Evolutionary conservation across 2,797 vertebrate species (phyloP), one percentile per base, ranked within the genome.

Genomic region (Schizopygopsis pylzovi): DNA sequence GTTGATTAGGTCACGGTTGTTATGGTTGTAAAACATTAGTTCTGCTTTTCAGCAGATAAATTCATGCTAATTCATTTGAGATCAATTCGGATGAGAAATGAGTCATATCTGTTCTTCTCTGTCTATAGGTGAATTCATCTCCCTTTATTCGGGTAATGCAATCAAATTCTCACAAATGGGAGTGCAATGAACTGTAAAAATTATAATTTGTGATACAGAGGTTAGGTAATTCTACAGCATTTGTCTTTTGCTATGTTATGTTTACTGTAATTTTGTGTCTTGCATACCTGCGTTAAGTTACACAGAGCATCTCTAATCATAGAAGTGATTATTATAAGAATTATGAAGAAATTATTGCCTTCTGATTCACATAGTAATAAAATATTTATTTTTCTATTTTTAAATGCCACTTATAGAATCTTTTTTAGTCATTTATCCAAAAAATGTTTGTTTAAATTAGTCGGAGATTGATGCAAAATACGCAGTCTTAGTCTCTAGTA

Each of bases 341-440:
- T 78, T 83, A 73, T 63, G 73, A 84, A 73, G 83, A 63, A 63
- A 28, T 13, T 1, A 83, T 81, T 81, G 71, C 71, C 72, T 86
- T 81, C 45, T 72, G 18, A 54, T 68, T 37, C 45, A 68, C 25
- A 79, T 18, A n/a, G 39, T 45, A 45, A 63, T 67, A 67, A 25
- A 49, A 33, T 10, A 33, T 65, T 65, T n/a, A 68, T 10, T 1
- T 37, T 37, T 25, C 54, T 12, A 13, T 49, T 39, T 81, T 70
- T 18, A 70, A 47, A 52, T 25, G 33, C 4, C 52, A 56, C 52
- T 54, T 67, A 4, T 68, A 68, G 13, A 52, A 68, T 16, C 0
- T 45, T 65, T 63, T 47, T 47, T 22, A 28, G 15, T 11, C 41
- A 67, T 28, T 11, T 8, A 37, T 67, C 61, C 25, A 0, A 8